These are phyloP conservation scores for Drosophila monieri DNA, from an alignment of 2,888 invertebrate genomes.

Conservation along the genomic window DNA sequence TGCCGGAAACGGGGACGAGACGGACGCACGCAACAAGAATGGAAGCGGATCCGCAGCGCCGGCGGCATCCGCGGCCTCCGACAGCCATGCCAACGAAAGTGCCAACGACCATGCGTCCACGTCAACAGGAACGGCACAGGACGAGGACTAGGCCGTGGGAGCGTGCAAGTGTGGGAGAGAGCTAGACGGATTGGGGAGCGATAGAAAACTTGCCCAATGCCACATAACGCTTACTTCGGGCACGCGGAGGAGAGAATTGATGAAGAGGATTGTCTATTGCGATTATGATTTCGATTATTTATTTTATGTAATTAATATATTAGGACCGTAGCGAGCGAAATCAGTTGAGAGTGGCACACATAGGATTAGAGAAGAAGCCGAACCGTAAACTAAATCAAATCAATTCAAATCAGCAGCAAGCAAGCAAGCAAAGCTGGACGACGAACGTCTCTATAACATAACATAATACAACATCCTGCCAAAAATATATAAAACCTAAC, in stretches of 20 bases:
- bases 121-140: conserved; percentile 48
- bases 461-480: conserved; percentile 69
- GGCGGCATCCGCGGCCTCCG: conserved; percentile 51
- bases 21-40: conserved; percentile 70
- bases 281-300: conserved; percentile 76
- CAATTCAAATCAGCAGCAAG: conserved; percentile 4
- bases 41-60: conserved; percentile 45
- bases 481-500: conserved; percentile 64
- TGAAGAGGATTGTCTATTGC: conserved; percentile 40
- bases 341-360: conserved; percentile 58
- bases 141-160: conserved; percentile 58
- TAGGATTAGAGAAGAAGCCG: conserved; percentile 36
- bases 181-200: conserved; percentile 37
- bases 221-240: conserved; percentile 42
- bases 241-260: conserved; percentile 33
- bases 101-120: conserved; percentile 71
- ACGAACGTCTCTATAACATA: conserved; percentile 39
- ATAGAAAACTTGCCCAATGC: conserved; percentile 55
- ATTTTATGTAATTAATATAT: conserved; percentile 77
- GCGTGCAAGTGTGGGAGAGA: conserved; percentile 7
- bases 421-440: conserved; percentile 21
- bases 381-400: conserved; percentile 31
- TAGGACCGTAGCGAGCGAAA: conserved; percentile 69
- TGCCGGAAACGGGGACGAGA: conserved; percentile 78
- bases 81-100: conserved; percentile 72